These are phyloP conservation scores for Micronisus gabar DNA, from an alignment of 2,113 vertebrate species.

Conservation along the genomic window DNA sequence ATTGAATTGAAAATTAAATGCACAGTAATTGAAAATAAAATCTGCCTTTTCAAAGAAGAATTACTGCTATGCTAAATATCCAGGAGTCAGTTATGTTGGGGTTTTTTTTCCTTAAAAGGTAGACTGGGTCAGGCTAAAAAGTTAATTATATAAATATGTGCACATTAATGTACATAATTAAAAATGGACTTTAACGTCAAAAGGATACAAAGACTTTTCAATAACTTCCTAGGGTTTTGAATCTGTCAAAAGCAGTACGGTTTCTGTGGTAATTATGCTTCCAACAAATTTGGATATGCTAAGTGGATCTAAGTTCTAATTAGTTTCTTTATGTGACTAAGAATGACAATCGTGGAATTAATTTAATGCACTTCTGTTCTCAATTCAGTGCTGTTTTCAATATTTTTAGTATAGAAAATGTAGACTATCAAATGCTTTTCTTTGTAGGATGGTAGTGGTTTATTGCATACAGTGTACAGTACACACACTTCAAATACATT, in stretches of 20 bases:
- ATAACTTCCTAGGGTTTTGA: conserved; percentile 48
- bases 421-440: neutral
- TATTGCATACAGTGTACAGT: neutral
- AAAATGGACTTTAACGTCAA: conserved; percentile 40
- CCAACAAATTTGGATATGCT: conserved; percentile 62
- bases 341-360: conserved; percentile 57
- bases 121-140: neutral
- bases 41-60: conserved; percentile 5
- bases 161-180: conserved; percentile 34
- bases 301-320: conserved; percentile 74
- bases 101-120: neutral
- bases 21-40: neutral
- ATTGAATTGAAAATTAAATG: conserved; percentile 40
- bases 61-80: neutral
- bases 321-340: conserved; percentile 69
- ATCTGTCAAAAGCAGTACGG: conserved; percentile 33
- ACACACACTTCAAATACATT: neutral
- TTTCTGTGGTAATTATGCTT: conserved; percentile 65
- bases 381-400: conserved; percentile 18
- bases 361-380: conserved; percentile 60
- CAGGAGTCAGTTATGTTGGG: neutral
- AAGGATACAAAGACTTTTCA: conserved; percentile 49
- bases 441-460: neutral
- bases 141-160: conserved; percentile 42
- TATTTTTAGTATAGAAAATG: conserved; percentile 8